phyloP scores from a whole-genome alignment of 1,140 invertebrate genomes.

The Psilanteris sp. region DNA sequence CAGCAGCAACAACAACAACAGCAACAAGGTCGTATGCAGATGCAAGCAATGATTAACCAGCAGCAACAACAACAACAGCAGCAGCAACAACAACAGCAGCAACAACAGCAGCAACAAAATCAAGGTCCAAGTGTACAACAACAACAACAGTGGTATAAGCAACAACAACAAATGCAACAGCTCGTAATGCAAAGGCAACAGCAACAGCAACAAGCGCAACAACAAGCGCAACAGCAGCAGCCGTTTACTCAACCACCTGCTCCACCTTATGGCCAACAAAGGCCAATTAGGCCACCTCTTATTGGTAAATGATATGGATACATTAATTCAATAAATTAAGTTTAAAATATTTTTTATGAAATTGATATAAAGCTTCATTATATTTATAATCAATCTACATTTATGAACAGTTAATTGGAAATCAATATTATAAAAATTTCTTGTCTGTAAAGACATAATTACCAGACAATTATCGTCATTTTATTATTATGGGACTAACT shows the following conservation, averaged over 20 bases:
- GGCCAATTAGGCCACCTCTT: constrained; percentile 75
- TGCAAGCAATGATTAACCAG: constrained; percentile 75
- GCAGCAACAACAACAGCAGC: constrained; percentile 74
- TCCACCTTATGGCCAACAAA: constrained; percentile 76
- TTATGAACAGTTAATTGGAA: too few relatives aligned
- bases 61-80: constrained; percentile 74
- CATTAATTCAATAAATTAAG: too few relatives aligned
- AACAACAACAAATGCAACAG: constrained; percentile 76
- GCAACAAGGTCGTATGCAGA: constrained; percentile 74
- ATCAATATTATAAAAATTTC: too few relatives aligned
- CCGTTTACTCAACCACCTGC: constrained; percentile 77
- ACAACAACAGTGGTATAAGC: constrained; percentile 78
- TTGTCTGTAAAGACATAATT: too few relatives aligned
- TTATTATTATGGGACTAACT: too few relatives aligned
- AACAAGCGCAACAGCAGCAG: constrained; percentile 74
- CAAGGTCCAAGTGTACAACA: constrained; percentile 67
- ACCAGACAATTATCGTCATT: too few relatives aligned
- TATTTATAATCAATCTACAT: too few relatives aligned
- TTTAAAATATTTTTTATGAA: too few relatives aligned
- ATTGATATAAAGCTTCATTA: too few relatives aligned
- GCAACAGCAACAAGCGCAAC: constrained; percentile 75
- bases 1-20: constrained; percentile 68
- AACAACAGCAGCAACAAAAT: constrained; percentile 78
- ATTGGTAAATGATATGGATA: constrained; percentile 65
- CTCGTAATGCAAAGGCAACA: constrained; percentile 80